Percentiles rank a stretch among this genome's conserved stretches.
These are phyloP conservation scores for Pomatorhinus ruficollis DNA, from an alignment of 2,113 vertebrate species.

Conservation along the genomic window DNA sequence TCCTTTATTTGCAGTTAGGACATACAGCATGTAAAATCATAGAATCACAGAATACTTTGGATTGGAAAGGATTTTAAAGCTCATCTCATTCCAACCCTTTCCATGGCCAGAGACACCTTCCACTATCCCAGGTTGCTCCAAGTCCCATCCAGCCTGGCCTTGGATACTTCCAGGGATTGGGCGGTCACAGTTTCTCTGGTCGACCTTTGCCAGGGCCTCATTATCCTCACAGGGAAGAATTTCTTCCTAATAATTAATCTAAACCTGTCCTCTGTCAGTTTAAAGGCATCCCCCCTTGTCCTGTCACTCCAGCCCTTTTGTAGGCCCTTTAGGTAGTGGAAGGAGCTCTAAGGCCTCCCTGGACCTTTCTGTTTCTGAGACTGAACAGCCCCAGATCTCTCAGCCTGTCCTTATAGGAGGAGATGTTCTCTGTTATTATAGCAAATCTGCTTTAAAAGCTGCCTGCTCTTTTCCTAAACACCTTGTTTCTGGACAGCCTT, in stretches of 20 bases:
- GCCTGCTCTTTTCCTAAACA: background rate
- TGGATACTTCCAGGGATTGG: background rate
- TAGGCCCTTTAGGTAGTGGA: no score
- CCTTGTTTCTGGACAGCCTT: background rate
- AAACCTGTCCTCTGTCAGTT: background rate
- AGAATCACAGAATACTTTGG: background rate
- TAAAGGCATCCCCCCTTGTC: background rate
- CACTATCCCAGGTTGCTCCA: accelerated
- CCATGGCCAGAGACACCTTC: background rate
- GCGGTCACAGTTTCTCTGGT: accelerated
- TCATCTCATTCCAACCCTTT: accelerated
- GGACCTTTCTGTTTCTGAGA: background rate
- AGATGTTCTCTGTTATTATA: background rate
- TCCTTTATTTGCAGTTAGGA: background rate
- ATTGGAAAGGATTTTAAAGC: background rate
- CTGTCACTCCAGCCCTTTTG: background rate
- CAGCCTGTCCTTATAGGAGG: background rate
- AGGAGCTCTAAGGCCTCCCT: accelerated
- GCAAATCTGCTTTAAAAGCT: background rate
- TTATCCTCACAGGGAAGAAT: background rate
- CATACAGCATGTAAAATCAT: background rate
- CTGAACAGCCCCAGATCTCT: background rate
- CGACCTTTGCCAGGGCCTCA: accelerated
- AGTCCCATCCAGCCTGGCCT: background rate
- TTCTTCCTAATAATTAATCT: background rate